Base-by-base conservation (phyloP, 1,140 invertebrate genomes). In the Drosophila gunungcola region DNA sequence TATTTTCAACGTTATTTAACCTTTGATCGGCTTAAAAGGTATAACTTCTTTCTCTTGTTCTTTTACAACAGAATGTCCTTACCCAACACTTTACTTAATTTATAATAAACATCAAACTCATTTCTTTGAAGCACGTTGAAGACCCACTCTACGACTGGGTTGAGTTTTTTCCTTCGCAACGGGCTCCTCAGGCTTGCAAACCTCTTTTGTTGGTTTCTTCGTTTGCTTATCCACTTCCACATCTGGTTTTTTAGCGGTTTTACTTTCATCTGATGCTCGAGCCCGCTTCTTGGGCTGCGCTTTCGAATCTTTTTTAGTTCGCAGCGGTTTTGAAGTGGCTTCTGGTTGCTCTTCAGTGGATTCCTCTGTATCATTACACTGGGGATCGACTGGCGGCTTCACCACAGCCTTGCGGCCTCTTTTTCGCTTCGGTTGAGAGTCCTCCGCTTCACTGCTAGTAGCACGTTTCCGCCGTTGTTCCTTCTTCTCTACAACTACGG, bases 381-480 rank as follows among this genome's bases (percentile, higher is more conserved):
- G 9, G 1, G 9, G 10, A 6, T 45, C 34, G 16, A 2, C 27
- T 21, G 16, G 11, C 11, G 11, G 27, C 12, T 34, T n/a, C 7
- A 34, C 27, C 4, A 3, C n/a, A 12, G 63, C 42, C 13, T 65
- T 67, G 12, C 16, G 60, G 16, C 16, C 12, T 7, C 61, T 65
- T 41, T 48, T 70, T 0, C 63, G 27, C 16, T 70, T 70, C 2
- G 67, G 67, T 34, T 55, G 34, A 32, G 49, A 16, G 4, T 48
- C 36, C 13, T 70, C 67, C 2, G 51, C 9, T 12, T 70, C 67
- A 12, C 41, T 56, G 16, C 74, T 70, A 38, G 9, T 16, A 25
- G 13, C 55, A 13, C 49, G 65, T 9, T 45, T 76, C 29, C 57
- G 70, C 13, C 61, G 77, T 49, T 29, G 64, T 16, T n/a, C 75